These are phyloP conservation scores for Patagioenas fasciata DNA, from an alignment of 2,113 vertebrate species.

Conservation along the genomic window DNA sequence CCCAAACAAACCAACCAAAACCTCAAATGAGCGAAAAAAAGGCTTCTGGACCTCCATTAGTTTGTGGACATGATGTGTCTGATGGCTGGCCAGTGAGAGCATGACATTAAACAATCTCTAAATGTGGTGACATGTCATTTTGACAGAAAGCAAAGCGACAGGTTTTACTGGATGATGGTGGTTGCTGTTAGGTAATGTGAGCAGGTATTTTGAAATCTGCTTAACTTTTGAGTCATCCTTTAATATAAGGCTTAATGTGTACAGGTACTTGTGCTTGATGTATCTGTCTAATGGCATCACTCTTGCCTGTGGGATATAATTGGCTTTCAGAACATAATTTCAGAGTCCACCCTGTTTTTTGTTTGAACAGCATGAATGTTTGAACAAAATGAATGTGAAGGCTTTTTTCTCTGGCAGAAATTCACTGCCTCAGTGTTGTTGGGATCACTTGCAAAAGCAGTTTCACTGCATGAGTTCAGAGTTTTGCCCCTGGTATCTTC, in stretches of 20 bases:
- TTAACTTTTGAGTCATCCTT: constrained; percentile 59
- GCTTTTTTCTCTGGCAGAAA: constrained; percentile 36
- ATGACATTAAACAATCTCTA: neutral
- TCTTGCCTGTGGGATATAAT: constrained; percentile 57
- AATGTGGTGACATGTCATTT: neutral
- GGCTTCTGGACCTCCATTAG: neutral
- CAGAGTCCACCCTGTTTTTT: constrained; percentile 45
- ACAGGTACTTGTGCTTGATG: constrained; percentile 40
- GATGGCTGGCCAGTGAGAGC: neutral
- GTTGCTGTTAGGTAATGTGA: constrained; percentile 45
- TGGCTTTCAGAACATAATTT: constrained; percentile 56
- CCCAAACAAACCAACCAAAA: neutral
- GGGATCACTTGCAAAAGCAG: constrained; percentile 15
- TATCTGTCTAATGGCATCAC: constrained; percentile 52
- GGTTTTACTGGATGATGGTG: constrained; percentile 46
- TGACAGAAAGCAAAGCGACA: neutral
- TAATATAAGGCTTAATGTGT: constrained; percentile 37
- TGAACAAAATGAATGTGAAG: constrained; percentile 25
- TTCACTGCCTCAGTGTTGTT: neutral
- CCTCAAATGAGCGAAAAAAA: neutral
- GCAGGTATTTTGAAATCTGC: constrained; percentile 43
- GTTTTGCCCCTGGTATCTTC: constrained; percentile 19
- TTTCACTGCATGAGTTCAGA: constrained; percentile 21
- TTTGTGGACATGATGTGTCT: neutral
- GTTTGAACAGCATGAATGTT: constrained; percentile 27